Base-by-base conservation (phyloP, 2,888 invertebrate species). In the Desoria tigrina region DNA sequence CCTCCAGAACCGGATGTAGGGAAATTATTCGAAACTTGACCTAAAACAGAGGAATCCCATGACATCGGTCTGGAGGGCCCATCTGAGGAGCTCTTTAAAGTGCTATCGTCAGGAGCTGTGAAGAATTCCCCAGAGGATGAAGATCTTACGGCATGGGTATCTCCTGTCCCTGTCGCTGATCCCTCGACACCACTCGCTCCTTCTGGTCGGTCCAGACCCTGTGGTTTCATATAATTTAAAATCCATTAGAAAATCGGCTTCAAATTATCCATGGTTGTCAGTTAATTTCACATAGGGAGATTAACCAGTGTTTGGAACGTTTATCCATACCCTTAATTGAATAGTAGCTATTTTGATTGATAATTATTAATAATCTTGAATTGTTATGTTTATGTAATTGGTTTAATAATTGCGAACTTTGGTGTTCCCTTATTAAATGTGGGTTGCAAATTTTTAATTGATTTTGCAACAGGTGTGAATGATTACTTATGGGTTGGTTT, bases 1-100 rank as follows among this genome's bases (percentile, higher is more conserved):
- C 60, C 71, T 28, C 64, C 67, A 2, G 65, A 65, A 21, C 63
- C 62, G 9, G 69, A 68, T 0, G 72, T 65, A 7, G 75, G 70
- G 54, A 74, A 72, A 61, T 73, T 73, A 27, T 72, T 74, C 1
- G 76, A 76, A 2, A 76, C 74, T 66, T 74, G 72, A 4, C 73
- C 76, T 11, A 76, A 69, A 26, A 74, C 62, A 1, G 74, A 74
- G 1, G 73, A 74, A 39, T 76, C 76, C 73, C 74, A 76, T 14
- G 76, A 76, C 67, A 72, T 74, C 54, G 76, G 76, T 56, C 76
- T 66, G 1, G 75, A 72, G 2, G 75, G 75, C n/a, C 74, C 76
- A 42, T 74, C 76, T 42, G 68, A 68, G 3, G 74, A 72, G 56
- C 74, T 73, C 49, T 70, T 66, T 2, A 73, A 58, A 11, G 69